Percentiles rank a stretch among this genome's conserved stretches.
phyloP scores from a whole-genome alignment of 2,113 vertebrate genomes.

The Salvelinus alpinus region DNA sequence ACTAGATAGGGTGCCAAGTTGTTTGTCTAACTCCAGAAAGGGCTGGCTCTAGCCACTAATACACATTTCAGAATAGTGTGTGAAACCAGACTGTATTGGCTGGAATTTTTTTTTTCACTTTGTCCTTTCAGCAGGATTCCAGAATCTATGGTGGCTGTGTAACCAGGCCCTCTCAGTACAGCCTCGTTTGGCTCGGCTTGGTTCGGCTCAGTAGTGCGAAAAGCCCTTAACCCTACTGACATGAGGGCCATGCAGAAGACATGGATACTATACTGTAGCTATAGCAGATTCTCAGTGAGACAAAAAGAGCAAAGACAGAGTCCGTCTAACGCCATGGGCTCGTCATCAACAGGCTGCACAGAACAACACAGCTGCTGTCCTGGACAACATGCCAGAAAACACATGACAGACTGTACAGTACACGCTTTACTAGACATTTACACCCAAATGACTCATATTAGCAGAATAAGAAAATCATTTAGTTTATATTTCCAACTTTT shows the following conservation, averaged over 20 bases:
- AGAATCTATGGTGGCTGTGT: no score
- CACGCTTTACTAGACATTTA: no score
- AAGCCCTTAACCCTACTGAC: constrained; percentile 2
- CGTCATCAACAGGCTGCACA: background rate
- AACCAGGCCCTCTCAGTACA: no score
- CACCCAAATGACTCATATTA: no score
- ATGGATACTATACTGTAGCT: background rate
- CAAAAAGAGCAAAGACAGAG: background rate
- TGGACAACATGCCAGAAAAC: background rate
- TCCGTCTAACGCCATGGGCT: background rate
- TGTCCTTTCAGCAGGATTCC: no score
- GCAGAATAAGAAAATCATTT: no score
- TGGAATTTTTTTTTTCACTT: no score
- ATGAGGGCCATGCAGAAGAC: background rate
- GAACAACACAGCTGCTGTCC: background rate
- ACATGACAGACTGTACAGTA: background rate
- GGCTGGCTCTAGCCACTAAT: background rate
- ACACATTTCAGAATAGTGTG: background rate
- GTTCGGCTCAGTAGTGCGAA: background rate
- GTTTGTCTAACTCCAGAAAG: background rate
- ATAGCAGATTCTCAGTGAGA: background rate
- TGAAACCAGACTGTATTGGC: no score
- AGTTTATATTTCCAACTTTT: no score
- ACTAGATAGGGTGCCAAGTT: background rate
- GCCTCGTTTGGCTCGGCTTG: no score